A percentile compares a stretch with the other conserved stretches of the same genome.
These are phyloP conservation scores for Mamestra brassicae DNA, from an alignment of 2,888 invertebrate genomes.

Conservation along the genomic window DNA sequence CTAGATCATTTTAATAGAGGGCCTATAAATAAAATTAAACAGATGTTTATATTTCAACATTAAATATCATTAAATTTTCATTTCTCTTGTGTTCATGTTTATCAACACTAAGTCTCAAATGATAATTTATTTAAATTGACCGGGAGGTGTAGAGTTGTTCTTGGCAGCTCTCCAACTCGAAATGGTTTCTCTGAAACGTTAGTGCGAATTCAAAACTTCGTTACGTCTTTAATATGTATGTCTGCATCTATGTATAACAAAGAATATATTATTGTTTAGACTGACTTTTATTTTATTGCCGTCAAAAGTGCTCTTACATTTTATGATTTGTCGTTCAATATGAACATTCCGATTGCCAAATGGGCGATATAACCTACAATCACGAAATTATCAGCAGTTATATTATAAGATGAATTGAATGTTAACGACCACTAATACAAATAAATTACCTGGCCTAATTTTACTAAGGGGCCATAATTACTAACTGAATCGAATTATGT, in stretches of 20 bases:
- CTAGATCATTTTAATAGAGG: not conserved
- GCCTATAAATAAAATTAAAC: conserved; percentile 19
- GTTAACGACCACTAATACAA: not conserved
- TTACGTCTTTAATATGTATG: conserved; percentile 67
- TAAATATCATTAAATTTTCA: conserved; percentile 50
- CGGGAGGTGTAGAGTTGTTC: conserved; percentile 75
- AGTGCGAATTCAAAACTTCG: conserved; percentile 77
- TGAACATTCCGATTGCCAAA: not conserved
- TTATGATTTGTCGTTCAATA: conserved; percentile 1
- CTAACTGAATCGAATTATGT: conserved; percentile 9
- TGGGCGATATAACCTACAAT: not conserved
- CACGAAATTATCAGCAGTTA: not conserved
- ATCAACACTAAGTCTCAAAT: conserved; percentile 74
- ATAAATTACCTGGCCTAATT: conserved; percentile 6
- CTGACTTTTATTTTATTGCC: not conserved
- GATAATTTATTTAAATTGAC: conserved; percentile 77
- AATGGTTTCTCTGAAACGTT: conserved; percentile 81
- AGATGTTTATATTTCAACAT: conserved; percentile 44
- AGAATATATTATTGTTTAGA: conserved; percentile 12
- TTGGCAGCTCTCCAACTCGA: conserved; percentile 79
- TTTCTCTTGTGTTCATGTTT: conserved; percentile 66
- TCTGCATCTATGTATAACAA: conserved; percentile 40
- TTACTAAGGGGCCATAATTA: conserved; percentile 15
- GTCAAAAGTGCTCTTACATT: not conserved
- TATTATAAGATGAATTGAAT: no score